Evolutionary conservation across 2,888 invertebrate genomes (phyloP), one percentile per base, ranked within the genome.

Genomic region (Ophion ellenae): DNA sequence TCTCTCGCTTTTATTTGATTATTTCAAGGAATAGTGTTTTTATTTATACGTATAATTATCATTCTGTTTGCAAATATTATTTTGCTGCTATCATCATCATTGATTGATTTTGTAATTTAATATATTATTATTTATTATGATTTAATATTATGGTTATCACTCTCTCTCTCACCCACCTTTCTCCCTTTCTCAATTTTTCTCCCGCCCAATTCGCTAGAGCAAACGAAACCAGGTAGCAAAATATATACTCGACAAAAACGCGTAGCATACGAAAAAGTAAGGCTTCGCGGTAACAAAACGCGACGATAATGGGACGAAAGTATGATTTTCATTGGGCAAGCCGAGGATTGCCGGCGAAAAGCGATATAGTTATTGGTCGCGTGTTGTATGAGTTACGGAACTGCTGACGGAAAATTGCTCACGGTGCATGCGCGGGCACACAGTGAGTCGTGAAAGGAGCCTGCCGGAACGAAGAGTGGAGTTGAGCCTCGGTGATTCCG

Each of bases 301-400:
- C 64, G 14, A 63, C n/a, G 28, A 24, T 20, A 74, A 45, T 63
- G 24, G 10, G 11, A 14, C 14, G 28, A 24, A 45, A 75, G 47
- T 32, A 69, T 20, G 28, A 73, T 77, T 61, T 77, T 77, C 24
- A 67, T 84, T 63, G 20, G 61, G 32, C 4, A 7, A 67, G 57
- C 28, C n/a, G 53, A 47, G 57, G 57, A 11, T 45, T 69, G 6
- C 61, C 70, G 47, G 28, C n/a, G 20, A 40, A 70, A 73, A 73
- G 73, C 61, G 76, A 76, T 81, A 71, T 28, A 71, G 32, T 81
- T 71, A 17, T 28, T 53, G 84, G 78, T 69, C 75, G 74, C 66
- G 63, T 85, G 70, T 85, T 70, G 74, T 78, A 64, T 71, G 78
- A 59, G 67, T 85, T 82, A 70, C 69, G 85, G 77, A 82, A 85